These are phyloP conservation scores for Pseudochirops corinnae DNA, from an alignment of 2,797 vertebrate species.

Conservation along the genomic window DNA sequence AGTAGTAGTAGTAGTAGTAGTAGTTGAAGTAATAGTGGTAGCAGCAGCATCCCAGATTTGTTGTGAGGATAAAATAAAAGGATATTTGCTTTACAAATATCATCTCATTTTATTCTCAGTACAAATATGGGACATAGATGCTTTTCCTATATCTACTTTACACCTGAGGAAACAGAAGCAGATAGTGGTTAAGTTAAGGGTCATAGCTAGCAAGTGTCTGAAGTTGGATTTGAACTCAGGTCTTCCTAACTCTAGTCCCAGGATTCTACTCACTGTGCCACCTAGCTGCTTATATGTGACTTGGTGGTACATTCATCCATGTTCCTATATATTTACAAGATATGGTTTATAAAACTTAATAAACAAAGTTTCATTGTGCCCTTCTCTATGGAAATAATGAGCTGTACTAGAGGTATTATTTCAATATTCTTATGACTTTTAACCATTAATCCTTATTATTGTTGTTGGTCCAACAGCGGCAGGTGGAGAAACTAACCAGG, in stretches of 20 bases:
- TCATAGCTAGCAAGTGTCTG: background rate
- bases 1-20: background rate
- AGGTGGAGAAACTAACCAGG: constrained; percentile 90
- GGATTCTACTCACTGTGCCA: background rate
- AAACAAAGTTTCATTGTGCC: constrained; percentile 51
- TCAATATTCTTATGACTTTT: constrained; percentile 66
- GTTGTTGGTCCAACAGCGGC: constrained; percentile 85
- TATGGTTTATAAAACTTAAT: constrained; percentile 49
- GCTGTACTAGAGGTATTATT: constrained; percentile 52
- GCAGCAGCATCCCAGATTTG: background rate
- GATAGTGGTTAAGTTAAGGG: background rate
- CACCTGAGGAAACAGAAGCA: background rate
- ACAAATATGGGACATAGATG: background rate
- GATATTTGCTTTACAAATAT: background rate
- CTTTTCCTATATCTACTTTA: background rate
- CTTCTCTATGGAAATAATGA: constrained; percentile 54
- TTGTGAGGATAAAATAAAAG: background rate
- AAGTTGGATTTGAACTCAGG: constrained; percentile 21
- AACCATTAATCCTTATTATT: constrained; percentile 69
- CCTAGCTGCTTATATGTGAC: background rate
- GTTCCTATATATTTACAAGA: constrained; percentile 54
- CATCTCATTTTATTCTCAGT: background rate
- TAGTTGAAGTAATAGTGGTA: background rate
- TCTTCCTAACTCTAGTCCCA: background rate
- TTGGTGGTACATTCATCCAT: background rate